Evolutionary conservation across 2,888 invertebrate genomes (phyloP).

Genomic region (Troides aeacus): DNA sequence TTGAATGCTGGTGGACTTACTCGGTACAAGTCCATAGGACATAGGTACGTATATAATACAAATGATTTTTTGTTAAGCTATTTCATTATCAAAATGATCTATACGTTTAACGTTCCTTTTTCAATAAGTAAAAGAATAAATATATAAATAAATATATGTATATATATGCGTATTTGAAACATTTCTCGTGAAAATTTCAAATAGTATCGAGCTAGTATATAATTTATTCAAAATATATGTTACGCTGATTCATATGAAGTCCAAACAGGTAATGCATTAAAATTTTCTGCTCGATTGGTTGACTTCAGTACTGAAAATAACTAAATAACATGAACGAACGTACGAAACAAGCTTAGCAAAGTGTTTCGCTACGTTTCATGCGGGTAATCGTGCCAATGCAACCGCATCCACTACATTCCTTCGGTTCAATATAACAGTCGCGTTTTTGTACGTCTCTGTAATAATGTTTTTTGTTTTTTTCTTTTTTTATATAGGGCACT

Average conservation of each 20-base stretch:
- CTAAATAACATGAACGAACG: slow-evolving; percentile 50
- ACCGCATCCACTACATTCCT: slow-evolving; percentile 69
- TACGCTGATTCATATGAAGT: background rate
- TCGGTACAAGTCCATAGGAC: slow-evolving; percentile 85
- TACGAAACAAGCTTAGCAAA: slow-evolving; percentile 60
- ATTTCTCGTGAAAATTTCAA: too few species aligned
- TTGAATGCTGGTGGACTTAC: slow-evolving; percentile 89
- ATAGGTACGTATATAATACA: slow-evolving; percentile 73
- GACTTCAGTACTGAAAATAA: slow-evolving; percentile 47
- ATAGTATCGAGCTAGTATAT: too few species aligned
- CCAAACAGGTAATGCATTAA: background rate
- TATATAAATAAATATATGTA: too few species aligned
- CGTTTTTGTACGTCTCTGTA: slow-evolving; percentile 37
- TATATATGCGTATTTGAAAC: too few species aligned
- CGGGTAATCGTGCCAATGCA: slow-evolving; percentile 62
- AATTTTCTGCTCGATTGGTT: slow-evolving; percentile 49
- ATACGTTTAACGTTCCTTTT: too few species aligned
- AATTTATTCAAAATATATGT: background rate
- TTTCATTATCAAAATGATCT: background rate
- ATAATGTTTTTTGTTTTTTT: slow-evolving; percentile 15
- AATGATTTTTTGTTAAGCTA: background rate
- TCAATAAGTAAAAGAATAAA: too few species aligned
- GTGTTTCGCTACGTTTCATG: slow-evolving; percentile 67
- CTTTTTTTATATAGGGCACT: background rate
- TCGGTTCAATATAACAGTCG: slow-evolving; percentile 50